phyloP scores from a whole-genome alignment of 2,797 vertebrate species.

The Rachycentron canadum region DNA sequence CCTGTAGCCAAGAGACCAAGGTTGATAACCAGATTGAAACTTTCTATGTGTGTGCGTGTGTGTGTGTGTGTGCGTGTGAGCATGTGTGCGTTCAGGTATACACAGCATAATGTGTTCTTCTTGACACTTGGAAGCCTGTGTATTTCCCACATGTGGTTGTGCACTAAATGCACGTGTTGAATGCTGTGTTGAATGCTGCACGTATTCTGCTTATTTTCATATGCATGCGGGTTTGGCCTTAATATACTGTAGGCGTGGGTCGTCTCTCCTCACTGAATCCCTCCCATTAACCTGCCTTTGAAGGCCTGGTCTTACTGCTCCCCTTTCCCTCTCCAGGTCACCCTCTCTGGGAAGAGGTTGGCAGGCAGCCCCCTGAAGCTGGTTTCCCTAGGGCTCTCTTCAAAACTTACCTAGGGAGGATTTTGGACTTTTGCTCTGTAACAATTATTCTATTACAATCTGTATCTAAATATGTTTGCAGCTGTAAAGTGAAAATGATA shows the following conservation, averaged over 20 bases:
- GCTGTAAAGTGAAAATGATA: conserved; percentile 12
- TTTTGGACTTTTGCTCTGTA: conserved; percentile 24
- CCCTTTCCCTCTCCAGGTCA: conserved; percentile 56
- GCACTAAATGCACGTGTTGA: conserved; percentile 8
- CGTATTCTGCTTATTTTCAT: conserved; percentile 30
- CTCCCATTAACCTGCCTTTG: conserved; percentile 66
- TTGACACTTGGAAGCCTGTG: background rate
- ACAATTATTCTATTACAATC: conserved; percentile 12
- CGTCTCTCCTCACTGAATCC: conserved; percentile 38
- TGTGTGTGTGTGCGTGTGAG: conserved; percentile 27
- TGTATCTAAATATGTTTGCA: conserved; percentile 10
- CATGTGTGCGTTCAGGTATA: conserved; percentile 34
- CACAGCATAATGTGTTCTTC: background rate
- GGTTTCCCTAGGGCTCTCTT: conserved; percentile 37
- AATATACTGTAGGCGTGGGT: conserved; percentile 47
- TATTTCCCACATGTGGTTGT: conserved; percentile 15
- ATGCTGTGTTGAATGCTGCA: conserved; percentile 1
- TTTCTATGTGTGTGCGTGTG: conserved; percentile 57
- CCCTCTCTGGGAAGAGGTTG: conserved; percentile 62
- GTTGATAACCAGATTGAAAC: conserved; percentile 82
- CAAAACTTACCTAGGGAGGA: conserved; percentile 21
- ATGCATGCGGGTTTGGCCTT: conserved; percentile 37
- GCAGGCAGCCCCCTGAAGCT: conserved; percentile 70
- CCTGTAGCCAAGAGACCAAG: conserved; percentile 81
- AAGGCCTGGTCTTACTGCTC: conserved; percentile 67